Conservation (phyloP, 2,113 vertebrate genomes). For the Artemisiospiza belli region DNA sequence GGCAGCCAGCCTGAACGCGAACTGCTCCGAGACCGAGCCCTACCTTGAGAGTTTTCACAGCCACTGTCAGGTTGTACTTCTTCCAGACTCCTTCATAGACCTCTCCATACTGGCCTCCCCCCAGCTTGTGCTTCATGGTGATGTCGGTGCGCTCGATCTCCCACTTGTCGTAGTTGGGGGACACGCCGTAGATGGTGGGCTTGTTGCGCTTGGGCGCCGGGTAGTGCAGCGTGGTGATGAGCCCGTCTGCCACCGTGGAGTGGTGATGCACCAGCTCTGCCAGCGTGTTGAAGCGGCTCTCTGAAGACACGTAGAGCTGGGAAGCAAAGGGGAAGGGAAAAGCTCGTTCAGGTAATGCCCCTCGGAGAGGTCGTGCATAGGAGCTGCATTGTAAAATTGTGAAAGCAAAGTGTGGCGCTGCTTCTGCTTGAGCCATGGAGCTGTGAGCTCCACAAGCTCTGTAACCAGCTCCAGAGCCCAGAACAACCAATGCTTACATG, state of each 20-base stretch:
- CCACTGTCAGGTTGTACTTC: slow-evolving; percentile 96
- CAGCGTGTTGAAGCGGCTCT: slow-evolving; percentile 96
- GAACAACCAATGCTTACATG: neutral
- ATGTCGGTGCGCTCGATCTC: slow-evolving; percentile 99
- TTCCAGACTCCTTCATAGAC: slow-evolving; percentile 99
- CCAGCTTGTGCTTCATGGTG: slow-evolving; percentile 99
- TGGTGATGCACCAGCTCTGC: slow-evolving; percentile 98
- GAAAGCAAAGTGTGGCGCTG: neutral
- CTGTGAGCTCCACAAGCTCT: neutral
- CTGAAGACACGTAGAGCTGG: slow-evolving; percentile 97
- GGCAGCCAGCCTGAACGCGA: neutral
- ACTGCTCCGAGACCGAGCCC: fast-evolving
- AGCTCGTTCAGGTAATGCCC: neutral
- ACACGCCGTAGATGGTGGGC: slow-evolving; percentile 96
- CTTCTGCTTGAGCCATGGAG: neutral
- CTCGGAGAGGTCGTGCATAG: fast-evolving
- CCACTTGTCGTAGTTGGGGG: slow-evolving; percentile 98
- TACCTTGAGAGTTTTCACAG: slow-evolving; percentile 97
- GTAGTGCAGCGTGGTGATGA: slow-evolving; percentile 97
- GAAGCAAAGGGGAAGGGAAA: neutral
- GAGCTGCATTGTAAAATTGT: fast-evolving
- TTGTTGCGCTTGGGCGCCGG: slow-evolving; percentile 98
- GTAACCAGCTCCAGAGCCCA: neutral
- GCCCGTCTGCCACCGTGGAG: slow-evolving; percentile 93
- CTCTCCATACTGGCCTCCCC: slow-evolving; percentile 96